These are phyloP conservation scores for Styela plicata DNA, from an alignment of 23 tunicate species.

Conservation along the genomic window DNA sequence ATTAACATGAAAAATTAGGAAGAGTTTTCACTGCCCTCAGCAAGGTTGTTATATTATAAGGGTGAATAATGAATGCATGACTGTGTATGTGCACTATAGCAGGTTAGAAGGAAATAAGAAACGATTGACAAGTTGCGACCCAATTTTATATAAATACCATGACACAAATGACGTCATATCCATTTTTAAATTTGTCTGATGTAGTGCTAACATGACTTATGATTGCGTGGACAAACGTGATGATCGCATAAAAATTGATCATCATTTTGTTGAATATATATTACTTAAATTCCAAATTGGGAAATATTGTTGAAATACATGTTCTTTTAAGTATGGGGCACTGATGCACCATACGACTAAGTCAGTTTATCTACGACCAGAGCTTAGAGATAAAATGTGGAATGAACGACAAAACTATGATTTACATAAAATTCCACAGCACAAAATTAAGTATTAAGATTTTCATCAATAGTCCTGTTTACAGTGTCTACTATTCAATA, in stretches of 20 bases:
- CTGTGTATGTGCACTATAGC: background rate
- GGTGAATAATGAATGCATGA: background rate
- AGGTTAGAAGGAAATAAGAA: background rate
- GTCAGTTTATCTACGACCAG: background rate
- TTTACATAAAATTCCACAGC: no score
- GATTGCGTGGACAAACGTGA: background rate
- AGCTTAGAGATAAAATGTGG: no score
- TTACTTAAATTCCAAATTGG: no score
- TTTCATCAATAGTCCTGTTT: background rate
- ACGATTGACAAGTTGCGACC: background rate
- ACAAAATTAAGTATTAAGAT: background rate
- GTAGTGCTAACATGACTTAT: background rate
- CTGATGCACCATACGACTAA: background rate
- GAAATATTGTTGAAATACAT: no score
- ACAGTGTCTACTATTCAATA: no score
- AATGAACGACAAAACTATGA: no score
- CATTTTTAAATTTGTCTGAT: background rate
- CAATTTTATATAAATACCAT: background rate
- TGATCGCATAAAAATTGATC: background rate
- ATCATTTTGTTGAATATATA: no score
- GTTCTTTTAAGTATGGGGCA: no score
- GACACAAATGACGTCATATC: background rate
- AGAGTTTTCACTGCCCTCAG: no score
- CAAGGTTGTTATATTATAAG: no score
- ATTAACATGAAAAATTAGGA: no score